Evolutionary conservation across 2,113 vertebrate genomes (phyloP), one percentile per base, ranked within the genome.

Genomic region (Cygnus atratus): DNA sequence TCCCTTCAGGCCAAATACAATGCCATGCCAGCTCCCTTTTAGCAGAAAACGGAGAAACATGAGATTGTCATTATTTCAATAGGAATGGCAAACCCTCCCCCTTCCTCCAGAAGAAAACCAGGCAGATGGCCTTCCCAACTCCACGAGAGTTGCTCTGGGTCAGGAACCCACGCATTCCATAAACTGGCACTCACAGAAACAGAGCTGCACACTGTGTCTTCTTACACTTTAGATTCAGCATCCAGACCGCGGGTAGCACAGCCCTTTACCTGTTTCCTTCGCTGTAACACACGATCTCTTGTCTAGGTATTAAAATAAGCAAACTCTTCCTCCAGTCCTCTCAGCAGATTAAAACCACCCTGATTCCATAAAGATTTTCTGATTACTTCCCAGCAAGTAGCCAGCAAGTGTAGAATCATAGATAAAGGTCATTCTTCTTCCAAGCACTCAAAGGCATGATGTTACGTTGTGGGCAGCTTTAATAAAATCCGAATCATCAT

Each of bases 281-380:
- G 62, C 28, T 37, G 39, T 76, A 44, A 50, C 33, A 72, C 26
- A 33, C 12, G 9, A 35, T 83, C 52, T 57, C 63, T 84, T 25
- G 52, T 54, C 62, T 46, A 83, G 46, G 55, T 54, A 39, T 48
- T 63, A 90, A 83, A 54, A 79, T 50, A 83, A 76, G 43, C 59
- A 70, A 73, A 89, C 72, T 75, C 61, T 88, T 94, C 83, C 79
- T 80, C 88, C 41, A 85, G 77, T 61, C 50, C 26, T 93, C 67
- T 91, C 59, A 84, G 76, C n/a, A 85, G 50, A 91, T 74, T 83
- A 88, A 83, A 96, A 78, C 33, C 72, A 84, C 29, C 29, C 52
- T 55, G 55, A 94, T 75, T 85, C 39, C 58, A n/a, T 35, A 72
- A 77, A 61, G 41, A 81, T 35, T 57, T 95, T 88, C 87, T 71